A percentile compares a stretch with the other conserved stretches of the same genome.
phyloP scores from a whole-genome alignment of 92 coral and sea anemone species.

The Siderastrea radians region DNA sequence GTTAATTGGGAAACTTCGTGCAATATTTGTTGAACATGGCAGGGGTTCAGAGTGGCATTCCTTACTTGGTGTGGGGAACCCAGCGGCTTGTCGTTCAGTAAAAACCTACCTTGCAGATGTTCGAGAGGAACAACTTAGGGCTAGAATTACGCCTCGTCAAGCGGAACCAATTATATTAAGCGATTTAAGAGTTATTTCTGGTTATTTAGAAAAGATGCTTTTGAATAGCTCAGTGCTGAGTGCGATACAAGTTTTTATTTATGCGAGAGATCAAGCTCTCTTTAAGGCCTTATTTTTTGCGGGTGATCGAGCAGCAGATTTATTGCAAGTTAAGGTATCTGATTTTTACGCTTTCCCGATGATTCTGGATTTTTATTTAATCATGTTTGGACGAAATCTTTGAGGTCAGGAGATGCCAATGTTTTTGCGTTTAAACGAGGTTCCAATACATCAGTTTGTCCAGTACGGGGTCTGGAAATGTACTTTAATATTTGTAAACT shows the following conservation, averaged over 20 bases:
- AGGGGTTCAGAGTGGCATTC: slow-evolving; percentile 62
- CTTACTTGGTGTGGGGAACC: slow-evolving; percentile 48
- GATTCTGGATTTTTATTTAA: slow-evolving; percentile 20
- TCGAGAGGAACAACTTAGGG: slow-evolving; percentile 47
- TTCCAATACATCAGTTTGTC: slow-evolving; percentile 12
- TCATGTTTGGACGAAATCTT: slow-evolving; percentile 46
- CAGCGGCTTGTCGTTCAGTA: slow-evolving; percentile 28
- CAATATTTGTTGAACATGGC: slow-evolving; percentile 43
- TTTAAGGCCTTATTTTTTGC: slow-evolving; percentile 35
- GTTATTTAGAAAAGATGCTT: background rate
- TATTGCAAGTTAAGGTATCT: background rate
- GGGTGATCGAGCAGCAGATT: slow-evolving; percentile 36
- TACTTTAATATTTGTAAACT: slow-evolving; percentile 12
- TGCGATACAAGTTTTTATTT: slow-evolving; percentile 17
- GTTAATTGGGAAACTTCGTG: slow-evolving; percentile 63
- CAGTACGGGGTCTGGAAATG: slow-evolving; percentile 18
- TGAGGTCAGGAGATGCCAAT: slow-evolving; percentile 42
- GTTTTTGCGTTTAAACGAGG: slow-evolving; percentile 42
- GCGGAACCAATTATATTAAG: slow-evolving; percentile 12
- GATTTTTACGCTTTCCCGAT: slow-evolving; percentile 25
- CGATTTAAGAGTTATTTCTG: background rate
- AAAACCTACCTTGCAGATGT: background rate
- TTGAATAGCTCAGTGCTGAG: slow-evolving; percentile 1
- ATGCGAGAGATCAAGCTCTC: slow-evolving; percentile 41
- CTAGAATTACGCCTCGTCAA: slow-evolving; percentile 27